A percentile compares a stretch with the other conserved stretches of the same genome.
phyloP scores from a whole-genome alignment of 2,888 invertebrate genomes.

The Leistus spinibarbis region DNA sequence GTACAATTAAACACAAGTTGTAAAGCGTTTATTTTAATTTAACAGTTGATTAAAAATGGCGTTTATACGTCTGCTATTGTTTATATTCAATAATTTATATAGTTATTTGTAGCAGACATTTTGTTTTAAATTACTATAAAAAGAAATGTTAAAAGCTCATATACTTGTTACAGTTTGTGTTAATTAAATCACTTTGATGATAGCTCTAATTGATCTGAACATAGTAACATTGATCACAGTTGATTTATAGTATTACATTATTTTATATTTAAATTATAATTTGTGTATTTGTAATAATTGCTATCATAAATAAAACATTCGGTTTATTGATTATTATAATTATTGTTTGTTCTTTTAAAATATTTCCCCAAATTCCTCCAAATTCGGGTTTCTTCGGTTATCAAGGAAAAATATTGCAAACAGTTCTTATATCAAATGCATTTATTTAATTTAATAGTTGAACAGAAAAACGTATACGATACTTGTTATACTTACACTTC shows the following conservation, averaged over 20 bases:
- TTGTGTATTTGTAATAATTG: neutral
- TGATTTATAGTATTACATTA: neutral
- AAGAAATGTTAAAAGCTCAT: too few relatives aligned
- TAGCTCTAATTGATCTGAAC: neutral
- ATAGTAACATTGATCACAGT: neutral
- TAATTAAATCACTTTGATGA: neutral
- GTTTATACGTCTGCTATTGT: too few relatives aligned
- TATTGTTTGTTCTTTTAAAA: neutral
- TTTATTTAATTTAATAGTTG: neutral
- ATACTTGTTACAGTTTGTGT: neutral
- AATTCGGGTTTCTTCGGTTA: too few relatives aligned
- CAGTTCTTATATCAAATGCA: neutral
- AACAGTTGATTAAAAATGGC: neutral
- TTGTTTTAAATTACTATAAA: neutral
- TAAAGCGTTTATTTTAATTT: too few relatives aligned
- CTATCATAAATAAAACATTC: neutral
- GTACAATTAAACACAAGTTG: too few relatives aligned
- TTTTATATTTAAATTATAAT: neutral
- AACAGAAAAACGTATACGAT: neutral
- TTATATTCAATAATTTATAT: too few relatives aligned
- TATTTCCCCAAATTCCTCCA: too few relatives aligned
- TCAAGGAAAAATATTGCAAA: neutral
- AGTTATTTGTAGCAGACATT: neutral
- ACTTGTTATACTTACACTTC: neutral
- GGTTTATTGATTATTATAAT: neutral